Evolutionary conservation across 2,113 vertebrate genomes (phyloP).

Genomic region (Anseranas semipalmata): DNA sequence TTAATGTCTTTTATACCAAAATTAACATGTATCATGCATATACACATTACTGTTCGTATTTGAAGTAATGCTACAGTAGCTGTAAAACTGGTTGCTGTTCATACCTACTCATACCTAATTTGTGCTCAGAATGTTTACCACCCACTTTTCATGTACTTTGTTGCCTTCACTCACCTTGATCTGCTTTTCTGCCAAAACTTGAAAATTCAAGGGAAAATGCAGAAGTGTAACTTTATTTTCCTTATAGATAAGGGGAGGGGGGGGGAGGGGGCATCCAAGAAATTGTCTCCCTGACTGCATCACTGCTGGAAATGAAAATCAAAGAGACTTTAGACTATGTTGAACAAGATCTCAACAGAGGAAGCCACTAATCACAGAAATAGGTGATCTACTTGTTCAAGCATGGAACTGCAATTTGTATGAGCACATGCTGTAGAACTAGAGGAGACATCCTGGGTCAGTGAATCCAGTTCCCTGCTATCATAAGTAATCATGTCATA

Average conservation of each 20-base stretch:
- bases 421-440: conserved; percentile 32
- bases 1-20: not conserved
- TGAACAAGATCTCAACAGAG: not conserved
- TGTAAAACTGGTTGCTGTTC: not conserved
- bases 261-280: not conserved
- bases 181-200: not conserved
- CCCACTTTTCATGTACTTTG: not conserved
- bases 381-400: not conserved
- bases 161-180: not conserved
- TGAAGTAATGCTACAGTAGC: not conserved
- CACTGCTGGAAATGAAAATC: not conserved
- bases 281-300: not conserved
- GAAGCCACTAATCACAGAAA: not conserved
- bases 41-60: not conserved
- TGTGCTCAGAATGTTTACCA: not conserved
- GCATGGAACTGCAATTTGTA: not conserved
- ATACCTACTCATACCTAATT: not conserved
- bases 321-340: not conserved
- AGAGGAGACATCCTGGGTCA: conserved; percentile 55
- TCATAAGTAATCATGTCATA: conserved; percentile 64
- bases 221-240: not conserved
- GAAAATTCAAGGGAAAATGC: not conserved
- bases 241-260: not conserved
- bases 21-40: not conserved
- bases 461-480: conserved; percentile 53